Evolutionary conservation across 2,888 invertebrate genomes (phyloP), one percentile per base, ranked within the genome.

Genomic region (Acleris laterana): DNA sequence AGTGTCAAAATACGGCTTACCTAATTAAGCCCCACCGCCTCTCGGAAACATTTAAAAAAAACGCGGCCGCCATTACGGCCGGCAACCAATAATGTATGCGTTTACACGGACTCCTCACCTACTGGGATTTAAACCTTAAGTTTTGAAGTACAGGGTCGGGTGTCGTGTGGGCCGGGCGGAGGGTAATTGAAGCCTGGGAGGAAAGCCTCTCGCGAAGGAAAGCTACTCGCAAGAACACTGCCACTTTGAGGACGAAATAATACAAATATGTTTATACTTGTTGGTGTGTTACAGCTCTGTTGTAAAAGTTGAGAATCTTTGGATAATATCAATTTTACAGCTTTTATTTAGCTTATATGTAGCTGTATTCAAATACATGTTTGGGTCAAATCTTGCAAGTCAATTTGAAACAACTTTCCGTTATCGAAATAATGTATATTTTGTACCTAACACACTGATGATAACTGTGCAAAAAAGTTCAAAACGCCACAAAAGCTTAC

Each of bases 171-270:
- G 32, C 16, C 9, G 58, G 28, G 17, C 58, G 58, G 38, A 52
- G 58, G 62, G 60, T 56, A 63, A 57, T 52, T 53, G 55, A 56
- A 60, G 62, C 48, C 59, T 9, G 32, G 56, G 53, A 11, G 13
- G 60, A 56, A 49, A 49, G 20, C 20, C 46, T 38, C 46, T 46
- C 46, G 46, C 46, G 46, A 46, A 59, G 68, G 68, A 52, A 61
- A 62, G 66, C 66, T 65, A 57, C 68, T 66, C 38, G 56, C 22
- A 48, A 46, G 53, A 49, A 61, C 65, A 62, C 60, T 55, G 66
- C 66, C 68, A 70, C 70, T 68, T 69, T 68, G 55, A 68, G 55
- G 22, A 56, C 66, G 55, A 66, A 65, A 61, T 65, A 65, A 65
- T 46, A 46, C 53, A 42, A 51, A 64, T 25, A 42, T 59, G 42